Base-by-base conservation (phyloP, 2,113 vertebrate genomes). In the Micronycteris hirsuta region DNA sequence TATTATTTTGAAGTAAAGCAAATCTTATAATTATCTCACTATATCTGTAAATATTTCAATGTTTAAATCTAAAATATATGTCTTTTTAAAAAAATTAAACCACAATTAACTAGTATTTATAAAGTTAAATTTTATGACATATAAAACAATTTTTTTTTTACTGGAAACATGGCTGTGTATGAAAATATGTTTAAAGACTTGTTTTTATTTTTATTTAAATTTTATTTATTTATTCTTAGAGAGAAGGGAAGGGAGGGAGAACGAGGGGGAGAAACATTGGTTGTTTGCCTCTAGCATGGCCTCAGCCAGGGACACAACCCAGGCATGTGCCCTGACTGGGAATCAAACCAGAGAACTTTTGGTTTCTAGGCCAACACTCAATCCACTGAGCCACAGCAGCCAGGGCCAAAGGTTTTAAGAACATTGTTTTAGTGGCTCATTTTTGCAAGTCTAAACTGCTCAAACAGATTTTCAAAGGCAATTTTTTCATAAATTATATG, bases 171-270 rank as follows among this genome's bases (percentile, higher is more conserved):
- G 24, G 52, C 12, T 93, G 1, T 63, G 38, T 87, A 58, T 80
- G 81, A 89, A 90, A 80, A 67, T 97, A 88, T 84, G 10, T 49
- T 74, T 96, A 90, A 95, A 67, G 28, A 71, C 87, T 91, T 83
- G 2, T 70, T 61, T 56, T 61, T 58, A 58, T 58, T 58, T 58
- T 58, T 24, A 58, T 58, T 58, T 58, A 58, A 56, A 58, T 58
- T 58, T 61, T 61, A 61, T 61, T 61, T 61, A 61, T 61, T 61
- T 61, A 61, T 61, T 61, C 24, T 61, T 28, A 58, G 24, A 61
- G 58, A 61, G 58, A 61, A 16, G 58, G 58, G 58, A 61, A 12
- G 58, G 58, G 58, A 61, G 58, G 58, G 58, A 28, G 58, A 61
- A 61, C 12, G 10, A 61, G 58, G 24, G 24, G 26, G 24, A 26